Evolutionary conservation across 2,113 vertebrate species (phyloP).

Genomic region (Tachysurus fulvidraco): DNA sequence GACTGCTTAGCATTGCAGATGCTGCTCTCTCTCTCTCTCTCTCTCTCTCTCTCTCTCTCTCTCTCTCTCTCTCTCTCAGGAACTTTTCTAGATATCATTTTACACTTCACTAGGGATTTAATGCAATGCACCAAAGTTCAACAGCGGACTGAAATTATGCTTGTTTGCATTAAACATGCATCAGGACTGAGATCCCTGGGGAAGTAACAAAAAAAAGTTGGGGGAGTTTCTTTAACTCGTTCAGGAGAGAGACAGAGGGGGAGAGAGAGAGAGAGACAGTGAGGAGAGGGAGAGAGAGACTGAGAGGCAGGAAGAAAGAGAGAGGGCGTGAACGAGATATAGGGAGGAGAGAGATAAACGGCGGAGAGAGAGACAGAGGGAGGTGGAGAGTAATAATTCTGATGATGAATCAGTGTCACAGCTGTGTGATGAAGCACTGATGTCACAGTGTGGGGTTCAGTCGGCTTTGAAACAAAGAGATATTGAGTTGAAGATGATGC

Average conservation of each 20-base stretch:
- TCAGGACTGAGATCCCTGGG: constrained; percentile 11
- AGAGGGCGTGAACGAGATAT: neutral
- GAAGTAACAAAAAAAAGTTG: constrained; percentile 10
- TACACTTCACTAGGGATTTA: constrained; percentile 44
- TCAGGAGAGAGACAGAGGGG: neutral
- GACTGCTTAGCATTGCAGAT: constrained; percentile 61
- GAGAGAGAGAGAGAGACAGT: neutral
- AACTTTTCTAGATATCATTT: constrained; percentile 45
- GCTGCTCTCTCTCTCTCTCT: constrained; percentile 12
- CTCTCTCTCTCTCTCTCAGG: neutral
- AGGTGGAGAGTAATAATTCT: neutral
- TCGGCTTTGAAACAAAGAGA: neutral
- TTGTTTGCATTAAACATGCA: constrained; percentile 35
- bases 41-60: constrained; percentile 23
- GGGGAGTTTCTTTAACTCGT: neutral
- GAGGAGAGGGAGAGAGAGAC: neutral
- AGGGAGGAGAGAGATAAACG: neutral
- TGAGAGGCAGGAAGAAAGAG: neutral
- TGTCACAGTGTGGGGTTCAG: neutral
- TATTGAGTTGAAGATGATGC: neutral
- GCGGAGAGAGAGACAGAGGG: neutral
- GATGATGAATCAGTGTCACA: neutral
- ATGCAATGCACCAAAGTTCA: constrained; percentile 47
- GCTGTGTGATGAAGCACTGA: neutral
- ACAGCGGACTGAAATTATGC: constrained; percentile 20